A percentile compares a stretch with the other conserved stretches of the same genome.
Conservation (phyloP, 2,113 vertebrate species). For the Ciconia maguari region DNA sequence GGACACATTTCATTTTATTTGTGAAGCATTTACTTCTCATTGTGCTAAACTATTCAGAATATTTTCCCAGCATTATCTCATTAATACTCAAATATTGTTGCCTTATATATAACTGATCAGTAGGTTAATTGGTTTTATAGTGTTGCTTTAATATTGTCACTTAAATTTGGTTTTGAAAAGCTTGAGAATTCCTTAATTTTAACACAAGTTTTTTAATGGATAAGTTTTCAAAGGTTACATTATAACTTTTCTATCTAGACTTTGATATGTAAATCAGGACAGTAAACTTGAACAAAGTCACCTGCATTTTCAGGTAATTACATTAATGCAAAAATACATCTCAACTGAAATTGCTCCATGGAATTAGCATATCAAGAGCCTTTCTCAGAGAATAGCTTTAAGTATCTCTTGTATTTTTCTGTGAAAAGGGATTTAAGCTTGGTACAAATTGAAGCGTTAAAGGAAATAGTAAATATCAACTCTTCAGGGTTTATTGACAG, state of each 20-base stretch:
- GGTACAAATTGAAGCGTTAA: conserved; percentile 1
- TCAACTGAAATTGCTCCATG: conserved; percentile 7
- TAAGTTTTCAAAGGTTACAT: conserved; percentile 31
- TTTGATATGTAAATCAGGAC: conserved; percentile 61
- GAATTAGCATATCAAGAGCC: conserved; percentile 64
- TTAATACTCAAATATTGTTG: not conserved
- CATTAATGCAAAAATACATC: conserved; percentile 55
- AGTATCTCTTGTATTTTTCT: conserved; percentile 29
- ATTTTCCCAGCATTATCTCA: not conserved
- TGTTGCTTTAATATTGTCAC: not conserved
- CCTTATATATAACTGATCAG: not conserved
- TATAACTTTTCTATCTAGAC: conserved; percentile 32
- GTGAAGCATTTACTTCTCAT: not conserved
- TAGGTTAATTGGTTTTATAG: conserved; percentile 4
- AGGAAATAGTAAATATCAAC: conserved; percentile 22
- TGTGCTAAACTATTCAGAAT: not conserved
- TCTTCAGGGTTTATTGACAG: conserved; percentile 15
- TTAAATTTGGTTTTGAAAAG: not conserved
- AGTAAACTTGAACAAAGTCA: conserved; percentile 58
- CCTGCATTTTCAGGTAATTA: conserved; percentile 64
- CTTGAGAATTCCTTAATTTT: conserved; percentile 3
- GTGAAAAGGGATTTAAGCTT: not conserved
- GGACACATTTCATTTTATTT: not conserved
- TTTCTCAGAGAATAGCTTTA: conserved; percentile 34
- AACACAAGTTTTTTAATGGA: not conserved